phyloP scores from a whole-genome alignment of 2,113 vertebrate genomes.

The Eulemur macaco region DNA sequence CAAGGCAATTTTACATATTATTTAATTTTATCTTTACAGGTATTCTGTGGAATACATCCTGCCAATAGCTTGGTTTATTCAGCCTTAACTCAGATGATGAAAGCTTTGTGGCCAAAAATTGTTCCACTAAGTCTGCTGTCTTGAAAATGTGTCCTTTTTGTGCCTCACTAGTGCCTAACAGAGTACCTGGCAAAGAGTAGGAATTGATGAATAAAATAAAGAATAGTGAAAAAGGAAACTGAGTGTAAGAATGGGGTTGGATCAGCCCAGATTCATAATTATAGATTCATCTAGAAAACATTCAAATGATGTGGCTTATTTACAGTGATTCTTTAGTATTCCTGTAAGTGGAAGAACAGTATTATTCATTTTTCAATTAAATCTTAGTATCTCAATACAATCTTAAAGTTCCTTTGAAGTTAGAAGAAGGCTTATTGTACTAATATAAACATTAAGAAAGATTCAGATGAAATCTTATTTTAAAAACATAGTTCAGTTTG shows the following conservation, averaged over 20 bases:
- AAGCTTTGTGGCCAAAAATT: background rate
- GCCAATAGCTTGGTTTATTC: background rate
- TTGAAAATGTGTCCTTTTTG: background rate
- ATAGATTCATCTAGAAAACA: background rate
- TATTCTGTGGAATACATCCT: background rate
- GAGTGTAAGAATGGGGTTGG: background rate
- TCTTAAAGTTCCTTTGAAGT: conserved; percentile 2
- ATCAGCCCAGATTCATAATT: background rate
- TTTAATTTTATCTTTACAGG: conserved; percentile 15
- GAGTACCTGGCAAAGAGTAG: background rate
- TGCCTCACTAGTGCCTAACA: background rate
- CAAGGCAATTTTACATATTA: background rate
- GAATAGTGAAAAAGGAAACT: background rate
- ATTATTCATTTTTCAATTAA: background rate
- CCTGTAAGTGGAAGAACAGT: background rate
- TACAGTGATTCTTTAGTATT: background rate
- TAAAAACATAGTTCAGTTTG: background rate
- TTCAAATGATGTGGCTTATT: background rate
- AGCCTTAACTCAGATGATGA: background rate
- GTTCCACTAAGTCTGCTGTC: background rate
- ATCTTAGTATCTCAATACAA: background rate
- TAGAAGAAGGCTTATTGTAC: background rate
- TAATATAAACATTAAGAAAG: background rate
- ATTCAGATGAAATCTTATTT: background rate
- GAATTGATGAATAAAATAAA: background rate